Evolutionary conservation across 2,797 vertebrate genomes (phyloP).

Genomic region (Leucoraja ocellata): DNA sequence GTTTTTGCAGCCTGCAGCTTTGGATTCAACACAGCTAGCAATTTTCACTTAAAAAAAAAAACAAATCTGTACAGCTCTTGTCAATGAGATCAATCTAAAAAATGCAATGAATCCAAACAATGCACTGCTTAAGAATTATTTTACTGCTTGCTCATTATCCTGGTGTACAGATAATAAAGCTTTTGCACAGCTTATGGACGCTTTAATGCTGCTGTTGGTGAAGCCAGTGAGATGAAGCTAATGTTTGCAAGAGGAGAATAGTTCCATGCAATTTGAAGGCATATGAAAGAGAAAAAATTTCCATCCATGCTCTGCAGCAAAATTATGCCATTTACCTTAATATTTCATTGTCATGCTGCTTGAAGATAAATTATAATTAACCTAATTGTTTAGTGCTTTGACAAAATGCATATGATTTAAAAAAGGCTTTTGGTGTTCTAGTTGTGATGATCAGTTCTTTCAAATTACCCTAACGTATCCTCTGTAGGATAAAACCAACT

Average conservation of each 20-base stretch:
- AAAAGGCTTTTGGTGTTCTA: neutral
- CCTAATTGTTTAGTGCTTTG: neutral
- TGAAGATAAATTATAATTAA: constrained; percentile 15
- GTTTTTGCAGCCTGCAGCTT: neutral
- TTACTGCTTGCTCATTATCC: neutral
- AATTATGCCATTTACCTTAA: constrained; percentile 28
- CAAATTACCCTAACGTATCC: neutral
- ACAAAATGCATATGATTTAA: neutral
- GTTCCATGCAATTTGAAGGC: neutral
- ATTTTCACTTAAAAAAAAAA: neutral
- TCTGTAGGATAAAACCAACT: neutral
- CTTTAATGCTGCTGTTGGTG: constrained; percentile 8
- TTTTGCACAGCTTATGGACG: neutral
- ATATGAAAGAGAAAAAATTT: neutral
- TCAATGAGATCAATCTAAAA: constrained; percentile 8
- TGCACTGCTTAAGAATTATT: neutral
- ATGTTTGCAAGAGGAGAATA: constrained; percentile 17
- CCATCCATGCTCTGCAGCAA: neutral
- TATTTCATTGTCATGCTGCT: neutral
- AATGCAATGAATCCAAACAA: constrained; percentile 3
- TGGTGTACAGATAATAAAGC: neutral
- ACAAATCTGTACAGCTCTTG: neutral
- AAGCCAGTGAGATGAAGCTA: constrained; percentile 16
- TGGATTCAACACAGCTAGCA: neutral
- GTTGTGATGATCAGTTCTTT: neutral